Evolutionary conservation across 2,888 invertebrate species (phyloP), one percentile per base, ranked within the genome.

Genomic region (Acanthosoma haemorrhoidale): DNA sequence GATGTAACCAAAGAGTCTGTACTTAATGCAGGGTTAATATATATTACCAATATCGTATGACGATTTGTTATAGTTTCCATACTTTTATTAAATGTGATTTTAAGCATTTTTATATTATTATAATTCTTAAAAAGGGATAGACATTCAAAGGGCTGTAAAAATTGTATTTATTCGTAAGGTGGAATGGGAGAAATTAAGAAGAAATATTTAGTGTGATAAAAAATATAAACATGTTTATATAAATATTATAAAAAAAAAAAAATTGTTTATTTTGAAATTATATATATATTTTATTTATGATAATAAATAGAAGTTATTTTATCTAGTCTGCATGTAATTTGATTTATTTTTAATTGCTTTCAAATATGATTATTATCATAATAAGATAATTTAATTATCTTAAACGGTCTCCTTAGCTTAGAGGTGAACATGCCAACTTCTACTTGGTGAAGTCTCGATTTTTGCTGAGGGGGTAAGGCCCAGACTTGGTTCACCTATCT

Each of bases 1-100:
- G 34, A 32, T 34, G 15, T 34, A 67, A 67, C 67, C 67, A 67
- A 67, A 67, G 67, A 67, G 41, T 57, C 57, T 67, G 67, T 67
- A 67, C 67, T 67, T 67, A 67, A 67, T 25, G 57, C 67, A 67
- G 67, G 67, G 67, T 67, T 31, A 67, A 32, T 57, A n/a, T n/a
- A n/a, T n/a, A 51, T 67, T 67, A 67, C 67, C 67, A 67, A 51
- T 51, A 67, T 25, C 15, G 11, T 43, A n/a, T 43, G 51, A 43
- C 41, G 9, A 29, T 64, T 29, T 64, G 57, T n/a, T 16, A 39
- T 29, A 41, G 38, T 41, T 63, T 64, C 64, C 64, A 64, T 21
- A 29, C 9, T 29, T 64, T n/a, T 38, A 64, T 38, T 15, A 64
- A 25, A 64, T 64, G 64, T 64, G 64, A 64, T 64, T 25, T 41